Percentiles rank a stretch among this genome's conserved stretches.
Conservation (phyloP, 2,797 vertebrate genomes). For the Crocodylus rhombifer region DNA sequence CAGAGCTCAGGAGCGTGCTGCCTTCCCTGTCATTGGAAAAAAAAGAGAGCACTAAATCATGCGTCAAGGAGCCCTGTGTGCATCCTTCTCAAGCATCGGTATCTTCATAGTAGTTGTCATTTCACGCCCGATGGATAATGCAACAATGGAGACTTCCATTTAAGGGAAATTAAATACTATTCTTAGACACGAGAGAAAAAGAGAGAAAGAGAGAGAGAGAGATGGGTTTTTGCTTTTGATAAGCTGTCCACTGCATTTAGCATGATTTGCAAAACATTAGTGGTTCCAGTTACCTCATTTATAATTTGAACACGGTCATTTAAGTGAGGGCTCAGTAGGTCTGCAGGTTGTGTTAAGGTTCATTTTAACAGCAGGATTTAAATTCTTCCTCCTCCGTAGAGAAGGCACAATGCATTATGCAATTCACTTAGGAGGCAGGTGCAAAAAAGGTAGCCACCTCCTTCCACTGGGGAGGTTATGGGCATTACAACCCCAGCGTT, state of each 20-base stretch:
- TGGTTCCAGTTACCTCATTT: background rate
- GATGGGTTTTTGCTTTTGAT: background rate
- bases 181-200: background rate
- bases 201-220: background rate
- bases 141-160: background rate
- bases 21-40: background rate
- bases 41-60: background rate
- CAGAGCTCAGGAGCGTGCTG: background rate
- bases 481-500: background rate
- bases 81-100: background rate
- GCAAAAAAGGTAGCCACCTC: background rate
- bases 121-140: background rate
- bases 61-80: background rate
- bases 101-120: background rate
- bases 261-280: background rate
- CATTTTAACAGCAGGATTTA: background rate
- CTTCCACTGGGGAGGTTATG: background rate
- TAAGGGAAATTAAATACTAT: constrained; percentile 21
- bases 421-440: background rate
- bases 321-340: background rate
- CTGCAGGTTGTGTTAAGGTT: background rate
- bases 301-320: background rate
- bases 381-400: background rate
- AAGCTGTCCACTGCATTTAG: background rate
- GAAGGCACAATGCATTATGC: background rate